Conservation (phyloP, 2,797 vertebrate species). For the Oceanodroma leucorhoa region DNA sequence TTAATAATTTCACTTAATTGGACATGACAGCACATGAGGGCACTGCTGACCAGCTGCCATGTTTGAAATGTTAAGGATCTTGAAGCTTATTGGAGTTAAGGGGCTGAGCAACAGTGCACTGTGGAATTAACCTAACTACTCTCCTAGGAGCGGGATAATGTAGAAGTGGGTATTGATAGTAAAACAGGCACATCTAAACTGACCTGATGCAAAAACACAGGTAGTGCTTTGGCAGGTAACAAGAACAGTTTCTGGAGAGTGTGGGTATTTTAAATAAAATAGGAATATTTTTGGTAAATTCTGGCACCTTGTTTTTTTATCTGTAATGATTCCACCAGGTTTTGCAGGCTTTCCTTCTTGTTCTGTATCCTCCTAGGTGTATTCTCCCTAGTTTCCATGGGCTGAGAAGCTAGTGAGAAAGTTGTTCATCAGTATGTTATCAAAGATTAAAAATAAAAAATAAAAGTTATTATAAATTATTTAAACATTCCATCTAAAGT, state of each 20-base stretch:
- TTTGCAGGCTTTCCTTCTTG: constrained; percentile 69
- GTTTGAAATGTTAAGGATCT: constrained; percentile 1
- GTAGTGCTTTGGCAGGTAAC: background rate
- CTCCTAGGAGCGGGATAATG: background rate
- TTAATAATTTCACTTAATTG: background rate
- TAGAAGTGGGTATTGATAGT: background rate
- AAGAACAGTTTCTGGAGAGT: background rate
- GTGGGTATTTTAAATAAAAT: background rate
- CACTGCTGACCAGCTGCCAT: background rate
- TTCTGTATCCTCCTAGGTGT: constrained; percentile 64
- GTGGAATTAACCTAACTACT: constrained; percentile 16
- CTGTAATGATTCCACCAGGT: constrained; percentile 67
- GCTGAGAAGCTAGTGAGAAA: constrained; percentile 58
- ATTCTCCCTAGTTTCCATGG: constrained; percentile 42
- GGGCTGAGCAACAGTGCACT: background rate
- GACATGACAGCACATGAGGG: background rate
- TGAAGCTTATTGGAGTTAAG: constrained; percentile 14
- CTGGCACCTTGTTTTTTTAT: constrained; percentile 68
- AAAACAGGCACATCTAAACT: background rate
- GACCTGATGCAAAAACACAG: background rate
- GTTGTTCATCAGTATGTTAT: background rate
- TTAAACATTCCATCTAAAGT: background rate
- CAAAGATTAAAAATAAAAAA: background rate
- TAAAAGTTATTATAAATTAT: background rate
- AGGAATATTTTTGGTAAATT: background rate